Evolutionary conservation across 64 coral and sea anemone genomes (phyloP), one percentile per base, ranked within the genome.

Genomic region (Cladopsammia gracilis): DNA sequence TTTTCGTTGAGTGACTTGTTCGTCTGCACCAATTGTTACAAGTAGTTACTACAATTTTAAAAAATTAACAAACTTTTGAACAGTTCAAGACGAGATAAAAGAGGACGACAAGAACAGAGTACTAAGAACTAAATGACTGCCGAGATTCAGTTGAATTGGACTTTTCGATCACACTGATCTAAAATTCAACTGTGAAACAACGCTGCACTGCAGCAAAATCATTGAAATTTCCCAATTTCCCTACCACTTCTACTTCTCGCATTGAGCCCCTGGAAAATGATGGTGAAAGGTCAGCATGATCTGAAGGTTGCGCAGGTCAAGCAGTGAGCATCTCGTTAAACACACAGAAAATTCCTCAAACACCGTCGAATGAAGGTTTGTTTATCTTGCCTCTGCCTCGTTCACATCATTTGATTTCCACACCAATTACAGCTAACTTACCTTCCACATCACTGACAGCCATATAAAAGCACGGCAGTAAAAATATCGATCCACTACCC

Each of bases 401-500:
- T n/a, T 68, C 64, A 23, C 64, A 22, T 24, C 18, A 68, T 68
- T 68, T 68, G 20, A 68, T 9, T 5, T 68, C 64, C 22, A 68
- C 64, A 6, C 64, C 64, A 25, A 25, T 68, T 22, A 23, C 64
- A n/a, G 64, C 14, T 3, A 23, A 68, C 64, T 68, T 68, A 6
- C 20, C 5, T 68, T 68, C 19, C 20, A 68, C 15, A 68, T 68
- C 64, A 5, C 4, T 15, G 22, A 25, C 64, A 68, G 51, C 51
- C 51, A 53, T 53, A 53, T 10, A 53, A 10, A 53, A 68, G 20
- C 3, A 4, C 64, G 8, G 64, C 14, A 68, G 82, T 86, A 14
- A 86, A 69, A 49, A 68, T 86, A 48, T 47, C 82, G 45, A 64
- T 85, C 66, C 12, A 50, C 44, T 52, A 92, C 75, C 68, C 52